phyloP scores from a whole-genome alignment of 2,888 invertebrate species.

The Baccha elongata region DNA sequence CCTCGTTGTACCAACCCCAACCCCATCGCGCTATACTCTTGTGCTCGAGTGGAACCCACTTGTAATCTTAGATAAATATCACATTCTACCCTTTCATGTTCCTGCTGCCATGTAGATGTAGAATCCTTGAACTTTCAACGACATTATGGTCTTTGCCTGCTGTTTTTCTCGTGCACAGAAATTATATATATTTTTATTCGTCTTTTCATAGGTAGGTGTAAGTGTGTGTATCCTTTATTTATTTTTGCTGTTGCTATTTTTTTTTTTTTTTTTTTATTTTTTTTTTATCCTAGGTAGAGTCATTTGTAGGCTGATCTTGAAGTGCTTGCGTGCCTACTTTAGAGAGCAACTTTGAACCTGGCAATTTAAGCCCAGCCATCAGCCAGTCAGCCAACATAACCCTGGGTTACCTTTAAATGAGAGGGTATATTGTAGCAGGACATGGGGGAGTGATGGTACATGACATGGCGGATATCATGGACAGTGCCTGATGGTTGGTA shows the following conservation, averaged over 20 bases:
- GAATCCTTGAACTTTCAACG: conserved; percentile 69
- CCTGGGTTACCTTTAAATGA: conserved; percentile 57
- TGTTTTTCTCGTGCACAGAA: conserved; percentile 30
- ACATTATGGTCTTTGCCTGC: conserved; percentile 28
- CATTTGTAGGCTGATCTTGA: conserved; percentile 48
- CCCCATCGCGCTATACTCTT: conserved; percentile 25
- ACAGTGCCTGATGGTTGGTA: conserved; percentile 8
- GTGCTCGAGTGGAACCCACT: conserved; percentile 60
- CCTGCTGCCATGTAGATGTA: conserved; percentile 34
- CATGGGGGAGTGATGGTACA: neutral
- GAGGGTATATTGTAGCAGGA: conserved; percentile 8
- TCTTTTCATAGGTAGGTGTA: conserved; percentile 2
- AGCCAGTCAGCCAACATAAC: conserved; percentile 31
- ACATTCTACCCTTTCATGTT: conserved; percentile 66
- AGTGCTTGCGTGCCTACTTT: conserved; percentile 63
- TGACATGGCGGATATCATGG: conserved; percentile 6
- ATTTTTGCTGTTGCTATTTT: conserved; percentile 36
- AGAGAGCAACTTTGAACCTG: conserved; percentile 65
- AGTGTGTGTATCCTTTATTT: conserved; percentile 47
- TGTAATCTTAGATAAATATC: conserved; percentile 71
- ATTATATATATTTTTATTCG: conserved; percentile 29
- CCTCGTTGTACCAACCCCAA: neutral
- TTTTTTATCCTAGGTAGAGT: conserved; percentile 28
- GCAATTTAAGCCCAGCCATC: conserved; percentile 49
- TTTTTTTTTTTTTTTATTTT: conserved; percentile 22